phyloP scores from a whole-genome alignment of 2,113 vertebrate species.

The Passer montanus region DNA sequence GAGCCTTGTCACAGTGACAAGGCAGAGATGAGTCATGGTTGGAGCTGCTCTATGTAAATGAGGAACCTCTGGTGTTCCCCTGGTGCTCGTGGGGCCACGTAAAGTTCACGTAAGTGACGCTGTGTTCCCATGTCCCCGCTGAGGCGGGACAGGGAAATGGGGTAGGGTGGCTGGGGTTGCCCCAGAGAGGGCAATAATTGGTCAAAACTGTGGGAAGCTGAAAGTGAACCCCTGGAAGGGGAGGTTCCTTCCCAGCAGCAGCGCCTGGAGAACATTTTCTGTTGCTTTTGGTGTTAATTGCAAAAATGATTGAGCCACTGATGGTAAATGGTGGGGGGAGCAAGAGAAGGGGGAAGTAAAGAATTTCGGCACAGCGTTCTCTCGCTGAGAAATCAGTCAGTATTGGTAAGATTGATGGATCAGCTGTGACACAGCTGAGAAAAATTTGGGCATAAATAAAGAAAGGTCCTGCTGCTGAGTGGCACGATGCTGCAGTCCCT shows the following conservation, averaged over 20 bases:
- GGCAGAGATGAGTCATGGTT: constrained; percentile 18
- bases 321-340: not conserved
- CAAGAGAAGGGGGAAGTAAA: not conserved
- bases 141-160: not conserved
- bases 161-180: not conserved
- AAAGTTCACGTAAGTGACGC: not conserved
- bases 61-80: constrained; percentile 26
- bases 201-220: not conserved
- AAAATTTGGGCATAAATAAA: not conserved
- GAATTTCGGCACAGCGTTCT: not conserved
- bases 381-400: not conserved
- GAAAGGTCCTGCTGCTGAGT: not conserved
- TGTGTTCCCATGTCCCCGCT: not conserved
- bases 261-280: not conserved
- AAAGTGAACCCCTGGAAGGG: not conserved
- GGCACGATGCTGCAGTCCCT: not conserved
- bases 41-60: constrained; percentile 23
- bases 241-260: not conserved
- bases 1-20: constrained; percentile 22
- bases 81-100: not conserved
- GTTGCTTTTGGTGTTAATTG: not conserved
- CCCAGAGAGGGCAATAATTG: not conserved
- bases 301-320: not conserved
- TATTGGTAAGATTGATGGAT: not conserved
- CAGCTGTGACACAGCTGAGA: not conserved